Base-by-base conservation (phyloP, 2,888 invertebrate species). In the Ectemnius cavifrons region DNA sequence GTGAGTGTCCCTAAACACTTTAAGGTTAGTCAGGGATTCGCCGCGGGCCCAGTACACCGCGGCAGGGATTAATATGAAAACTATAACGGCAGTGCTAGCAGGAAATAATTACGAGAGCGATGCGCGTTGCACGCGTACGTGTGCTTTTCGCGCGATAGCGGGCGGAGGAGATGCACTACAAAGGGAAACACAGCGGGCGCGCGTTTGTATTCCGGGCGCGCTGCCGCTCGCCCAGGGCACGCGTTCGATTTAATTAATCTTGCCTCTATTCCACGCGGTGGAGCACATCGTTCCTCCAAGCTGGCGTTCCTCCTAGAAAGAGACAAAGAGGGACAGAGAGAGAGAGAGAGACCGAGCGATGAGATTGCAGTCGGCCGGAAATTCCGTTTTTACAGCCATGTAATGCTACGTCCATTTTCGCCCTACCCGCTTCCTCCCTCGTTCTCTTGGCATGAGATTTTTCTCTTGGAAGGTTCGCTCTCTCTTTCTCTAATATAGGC, bases 161-260 rank as follows among this genome's bases (percentile, higher is more conserved):
- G 37, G 1, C 37, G 37, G 11, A 11, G 37, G 23, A 23, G 5
- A 37, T 37, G 37, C 37, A 11, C 37, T 37, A 37, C 86, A 86
- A 86, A 86, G 86, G 82, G 80, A 85, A 37, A 37, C 37, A 37
- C 37, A 6, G 11, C 8, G 37, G 8, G 37, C 37, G 37, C 37
- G 11, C 37, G 37, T 37, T 37, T 37, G 37, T 37, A 37, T 37
- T 37, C 37, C 37, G 37, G 37, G 37, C 37, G 37, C 11, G 37
- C 37, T 37, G 11, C 37, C 11, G 37, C 37, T 37, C 85, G 73
- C 83, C 79, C 52, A 14, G 52, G n/a, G 52, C 63, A 66, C 62
- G 75, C 64, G 72, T 77, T 73, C 83, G 81, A 86, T 86, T 86
- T 86, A 86, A 86, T 86, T 86, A 86, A 83, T 82, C 77, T 76